These are phyloP conservation scores for Byasa hedistus DNA, from an alignment of 2,888 invertebrate species.

Conservation along the genomic window DNA sequence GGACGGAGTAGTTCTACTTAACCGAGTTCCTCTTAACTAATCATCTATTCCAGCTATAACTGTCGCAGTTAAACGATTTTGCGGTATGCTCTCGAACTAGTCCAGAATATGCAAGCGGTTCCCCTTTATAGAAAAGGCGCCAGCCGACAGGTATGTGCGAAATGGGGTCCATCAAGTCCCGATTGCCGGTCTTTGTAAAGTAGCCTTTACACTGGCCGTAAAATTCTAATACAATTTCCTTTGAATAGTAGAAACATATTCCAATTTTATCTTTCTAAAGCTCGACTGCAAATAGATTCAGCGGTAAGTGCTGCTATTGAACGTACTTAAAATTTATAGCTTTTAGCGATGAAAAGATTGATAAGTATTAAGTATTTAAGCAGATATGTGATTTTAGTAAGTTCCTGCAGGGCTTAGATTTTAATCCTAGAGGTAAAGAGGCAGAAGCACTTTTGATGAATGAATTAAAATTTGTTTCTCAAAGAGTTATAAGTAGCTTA, in stretches of 20 bases:
- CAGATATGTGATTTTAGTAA: no score
- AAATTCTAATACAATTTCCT: slow-evolving; percentile 1
- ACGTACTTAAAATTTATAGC: no score
- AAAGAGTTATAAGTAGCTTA: no score
- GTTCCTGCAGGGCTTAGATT: no score
- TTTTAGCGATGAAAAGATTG: no score
- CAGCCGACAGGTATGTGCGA: slow-evolving; percentile 28
- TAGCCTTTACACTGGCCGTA: slow-evolving; percentile 5
- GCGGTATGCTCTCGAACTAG: slow-evolving; percentile 25
- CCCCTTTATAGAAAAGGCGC: slow-evolving; percentile 29
- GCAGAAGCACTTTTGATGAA: no score
- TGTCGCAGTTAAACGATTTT: slow-evolving; percentile 25
- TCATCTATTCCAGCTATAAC: slow-evolving; percentile 29
- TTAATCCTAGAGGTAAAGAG: no score
- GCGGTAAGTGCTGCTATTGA: neutral
- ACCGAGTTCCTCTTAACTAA: slow-evolving; percentile 22
- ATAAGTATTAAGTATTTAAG: no score
- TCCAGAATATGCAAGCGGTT: slow-evolving; percentile 23
- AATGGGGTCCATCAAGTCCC: slow-evolving; percentile 26
- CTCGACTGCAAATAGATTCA: neutral
- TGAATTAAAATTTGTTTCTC: no score
- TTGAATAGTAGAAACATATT: neutral
- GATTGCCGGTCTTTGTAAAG: slow-evolving; percentile 12
- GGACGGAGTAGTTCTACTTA: slow-evolving; percentile 5
- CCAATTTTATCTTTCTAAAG: neutral